These are phyloP conservation scores for Pharmacophagus antenor DNA, from an alignment of 2,888 invertebrate species.

Conservation along the genomic window DNA sequence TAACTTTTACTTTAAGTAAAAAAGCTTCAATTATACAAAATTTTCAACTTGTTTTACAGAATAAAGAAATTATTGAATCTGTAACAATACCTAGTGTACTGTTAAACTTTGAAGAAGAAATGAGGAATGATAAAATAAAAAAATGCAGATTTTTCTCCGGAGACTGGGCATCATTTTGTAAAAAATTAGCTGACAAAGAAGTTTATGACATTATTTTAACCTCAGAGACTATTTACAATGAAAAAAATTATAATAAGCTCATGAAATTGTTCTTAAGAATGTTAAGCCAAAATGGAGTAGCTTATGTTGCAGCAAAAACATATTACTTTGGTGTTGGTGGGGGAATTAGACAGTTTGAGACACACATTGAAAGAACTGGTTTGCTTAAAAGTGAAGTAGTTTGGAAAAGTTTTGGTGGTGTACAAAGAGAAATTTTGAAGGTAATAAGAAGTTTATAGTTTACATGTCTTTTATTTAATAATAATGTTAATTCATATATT, in stretches of 20 bases:
- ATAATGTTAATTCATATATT: constrained; percentile 1
- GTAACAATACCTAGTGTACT: constrained; percentile 91
- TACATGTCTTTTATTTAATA: constrained; percentile 32
- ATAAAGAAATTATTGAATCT: constrained; percentile 89
- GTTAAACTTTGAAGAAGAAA: constrained; percentile 81
- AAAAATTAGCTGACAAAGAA: constrained; percentile 57
- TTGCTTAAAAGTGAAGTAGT: constrained; percentile 78
- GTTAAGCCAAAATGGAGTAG: constrained; percentile 82
- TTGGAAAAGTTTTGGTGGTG: constrained; percentile 84
- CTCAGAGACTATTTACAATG: constrained; percentile 96
- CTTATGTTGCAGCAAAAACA: constrained; percentile 92
- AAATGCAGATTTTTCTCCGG: constrained; percentile 84
- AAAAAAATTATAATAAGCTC: constrained; percentile 88
- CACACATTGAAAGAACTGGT: constrained; percentile 77
- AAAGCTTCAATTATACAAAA: too few relatives aligned
- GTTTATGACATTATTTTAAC: constrained; percentile 92
- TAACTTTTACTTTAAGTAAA: too few relatives aligned
- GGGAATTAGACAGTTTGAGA: constrained; percentile 88
- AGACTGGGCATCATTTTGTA: constrained; percentile 86
- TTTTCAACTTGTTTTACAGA: constrained; percentile 84
- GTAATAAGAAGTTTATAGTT: constrained; percentile 55
- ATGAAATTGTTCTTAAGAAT: constrained; percentile 83
- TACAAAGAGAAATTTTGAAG: constrained; percentile 83
- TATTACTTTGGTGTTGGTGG: constrained; percentile 98
- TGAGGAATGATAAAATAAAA: constrained; percentile 48